Percentiles rank a stretch among this genome's conserved stretches.
These are phyloP conservation scores for Gallinago nigripennis DNA, from an alignment of 2,797 vertebrate species.

Conservation along the genomic window DNA sequence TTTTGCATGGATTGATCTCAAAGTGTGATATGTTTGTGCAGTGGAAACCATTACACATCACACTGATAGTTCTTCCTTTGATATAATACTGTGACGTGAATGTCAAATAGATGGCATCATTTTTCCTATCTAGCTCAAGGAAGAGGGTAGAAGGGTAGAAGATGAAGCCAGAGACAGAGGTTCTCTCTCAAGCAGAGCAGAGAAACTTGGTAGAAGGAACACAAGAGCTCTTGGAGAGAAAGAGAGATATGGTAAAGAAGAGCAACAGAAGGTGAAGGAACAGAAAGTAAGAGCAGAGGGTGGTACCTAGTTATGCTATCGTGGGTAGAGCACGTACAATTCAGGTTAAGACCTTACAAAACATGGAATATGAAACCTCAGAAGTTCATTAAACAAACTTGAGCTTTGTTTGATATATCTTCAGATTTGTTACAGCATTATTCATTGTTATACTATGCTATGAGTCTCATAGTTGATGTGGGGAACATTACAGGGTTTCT, in stretches of 20 bases:
- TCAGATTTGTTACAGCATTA: neutral
- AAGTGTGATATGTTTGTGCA: neutral
- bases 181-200: neutral
- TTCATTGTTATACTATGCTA: neutral
- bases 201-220: neutral
- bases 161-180: neutral
- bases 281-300: neutral
- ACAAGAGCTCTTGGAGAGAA: neutral
- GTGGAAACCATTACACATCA: neutral
- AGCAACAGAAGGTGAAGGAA: neutral
- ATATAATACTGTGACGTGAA: neutral
- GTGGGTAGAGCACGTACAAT: neutral
- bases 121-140: neutral
- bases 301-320: neutral
- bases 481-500: neutral
- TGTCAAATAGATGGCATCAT: neutral
- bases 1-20: neutral
- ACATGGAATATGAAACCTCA: neutral
- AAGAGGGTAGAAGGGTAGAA: constrained; percentile 2
- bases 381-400: neutral
- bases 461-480: neutral
- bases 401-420: neutral
- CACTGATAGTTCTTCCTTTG: neutral
- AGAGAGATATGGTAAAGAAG: neutral
- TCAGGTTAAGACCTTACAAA: neutral